These are phyloP conservation scores for Syngnathus floridae DNA, from an alignment of 2,113 vertebrate genomes.

Conservation along the genomic window DNA sequence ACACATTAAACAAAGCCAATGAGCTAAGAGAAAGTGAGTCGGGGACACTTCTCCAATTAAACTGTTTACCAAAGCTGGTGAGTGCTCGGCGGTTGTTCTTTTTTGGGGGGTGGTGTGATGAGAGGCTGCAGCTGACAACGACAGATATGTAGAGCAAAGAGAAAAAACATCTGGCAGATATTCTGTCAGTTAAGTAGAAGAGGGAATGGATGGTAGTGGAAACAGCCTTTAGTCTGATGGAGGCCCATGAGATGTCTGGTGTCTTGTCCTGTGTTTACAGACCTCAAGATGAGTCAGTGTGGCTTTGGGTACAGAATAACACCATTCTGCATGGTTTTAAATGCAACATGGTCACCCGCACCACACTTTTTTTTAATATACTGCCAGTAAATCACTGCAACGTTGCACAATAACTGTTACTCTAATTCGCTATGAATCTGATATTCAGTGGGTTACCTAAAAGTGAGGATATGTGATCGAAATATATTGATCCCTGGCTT, in stretches of 20 bases:
- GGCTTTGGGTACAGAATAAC: constrained; percentile 49
- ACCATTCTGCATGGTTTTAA: constrained; percentile 17
- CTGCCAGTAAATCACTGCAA: constrained; percentile 15
- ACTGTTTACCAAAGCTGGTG: constrained; percentile 44
- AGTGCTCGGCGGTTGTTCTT: constrained; percentile 32
- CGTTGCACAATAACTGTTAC: constrained; percentile 18
- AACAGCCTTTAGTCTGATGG: constrained; percentile 49
- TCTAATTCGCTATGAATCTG: constrained; percentile 21
- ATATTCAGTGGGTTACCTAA: constrained; percentile 23
- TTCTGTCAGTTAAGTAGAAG: constrained; percentile 58
- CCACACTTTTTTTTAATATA: not conserved
- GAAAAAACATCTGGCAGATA: constrained; percentile 54
- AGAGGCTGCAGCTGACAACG: constrained; percentile 47
- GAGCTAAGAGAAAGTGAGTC: constrained; percentile 7
- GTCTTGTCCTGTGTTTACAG: constrained; percentile 42
- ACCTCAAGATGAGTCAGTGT: constrained; percentile 43
- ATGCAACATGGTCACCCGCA: constrained; percentile 1
- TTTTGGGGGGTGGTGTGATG: constrained; percentile 32
- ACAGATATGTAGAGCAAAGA: constrained; percentile 46
- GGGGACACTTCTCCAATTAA: constrained; percentile 22
- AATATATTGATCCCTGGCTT: constrained; percentile 45
- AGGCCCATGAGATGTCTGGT: constrained; percentile 44
- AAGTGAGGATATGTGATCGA: constrained; percentile 33
- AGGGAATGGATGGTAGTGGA: constrained; percentile 48
- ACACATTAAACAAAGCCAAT: constrained; percentile 42